Evolutionary conservation across 2,797 vertebrate genomes (phyloP).

Genomic region (Nyctibius grandis): DNA sequence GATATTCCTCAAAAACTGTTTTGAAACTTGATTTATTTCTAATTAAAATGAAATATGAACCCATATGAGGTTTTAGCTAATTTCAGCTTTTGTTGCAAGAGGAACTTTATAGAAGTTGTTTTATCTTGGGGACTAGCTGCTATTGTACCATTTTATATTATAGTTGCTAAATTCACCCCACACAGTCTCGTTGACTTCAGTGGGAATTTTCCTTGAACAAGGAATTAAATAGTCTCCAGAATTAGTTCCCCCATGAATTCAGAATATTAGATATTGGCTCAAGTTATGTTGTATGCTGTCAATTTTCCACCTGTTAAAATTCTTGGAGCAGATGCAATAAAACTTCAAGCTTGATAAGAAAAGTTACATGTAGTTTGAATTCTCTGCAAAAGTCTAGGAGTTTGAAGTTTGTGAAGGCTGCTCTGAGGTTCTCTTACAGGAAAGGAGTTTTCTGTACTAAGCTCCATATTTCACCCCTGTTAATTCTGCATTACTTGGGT

Average conservation of each 20-base stretch:
- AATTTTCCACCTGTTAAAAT: neutral
- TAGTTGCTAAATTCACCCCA: neutral
- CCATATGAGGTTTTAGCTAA: neutral
- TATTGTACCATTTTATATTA: neutral
- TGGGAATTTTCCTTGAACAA: neutral
- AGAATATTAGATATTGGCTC: neutral
- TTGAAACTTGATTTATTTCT: neutral
- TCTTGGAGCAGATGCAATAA: neutral
- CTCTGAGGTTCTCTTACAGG: neutral
- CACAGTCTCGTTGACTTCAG: neutral
- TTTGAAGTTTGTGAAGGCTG: neutral
- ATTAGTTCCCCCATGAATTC: neutral
- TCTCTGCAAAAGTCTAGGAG: neutral
- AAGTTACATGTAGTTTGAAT: neutral
- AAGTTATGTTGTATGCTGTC: neutral
- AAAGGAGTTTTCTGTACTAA: neutral
- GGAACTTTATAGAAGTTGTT: neutral
- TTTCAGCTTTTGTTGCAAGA: neutral
- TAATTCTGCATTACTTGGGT: neutral
- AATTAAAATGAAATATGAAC: neutral
- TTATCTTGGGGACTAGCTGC: neutral
- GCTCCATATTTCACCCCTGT: neutral
- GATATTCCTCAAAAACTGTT: neutral
- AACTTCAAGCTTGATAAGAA: neutral
- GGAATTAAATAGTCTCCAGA: constrained; percentile 12